Evolutionary conservation across 2,113 vertebrate genomes (phyloP), one percentile per base, ranked within the genome.

Genomic region (Marmota flaviventris): DNA sequence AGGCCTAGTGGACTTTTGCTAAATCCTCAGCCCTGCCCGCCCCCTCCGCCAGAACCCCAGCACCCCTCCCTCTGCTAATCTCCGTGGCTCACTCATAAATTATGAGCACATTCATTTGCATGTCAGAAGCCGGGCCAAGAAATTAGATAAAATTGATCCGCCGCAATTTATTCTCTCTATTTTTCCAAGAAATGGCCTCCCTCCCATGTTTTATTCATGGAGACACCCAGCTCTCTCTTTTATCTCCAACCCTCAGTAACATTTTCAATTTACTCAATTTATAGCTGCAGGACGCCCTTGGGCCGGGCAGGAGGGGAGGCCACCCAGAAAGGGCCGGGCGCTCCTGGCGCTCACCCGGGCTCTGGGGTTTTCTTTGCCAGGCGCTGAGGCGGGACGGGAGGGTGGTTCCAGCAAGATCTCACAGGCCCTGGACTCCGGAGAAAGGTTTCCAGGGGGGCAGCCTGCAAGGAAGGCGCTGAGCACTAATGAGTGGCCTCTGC

Each of bases 71-170:
- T 89, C 91, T 51, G 32, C 84, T 93, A 88, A 92, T 97, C 98
- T 97, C 97, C 51, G 18, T 4, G 17, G 92, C 95, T 92, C 95
- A 20, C 97, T 98, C 96, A 98, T 98, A 98, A 98, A 98, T 98
- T 98, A 98, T 97, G 98, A 98, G 98, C 56, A 1, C 89, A 39
- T 76, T 96, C 98, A 98, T 98, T 98, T 98, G 98, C 98, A 98
- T 98, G 98, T 96, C 95, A 98, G 97, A 97, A 98, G 97, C 97
- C 98, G 93, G 27, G 90, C 96, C 97, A 98, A 97, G 97, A 98
- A 98, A 98, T 98, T 98, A 98, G 98, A 98, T 98, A 98, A 98
- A 98, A 98, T 98, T 97, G 98, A 98, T 98, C 98, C 77, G n/a
- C 5, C 0, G 95, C 97, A 97, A 98, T 98, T 98, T 98, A 96